Conservation (phyloP, 1,140 invertebrate genomes). For the Condylostylus longicornis region DNA sequence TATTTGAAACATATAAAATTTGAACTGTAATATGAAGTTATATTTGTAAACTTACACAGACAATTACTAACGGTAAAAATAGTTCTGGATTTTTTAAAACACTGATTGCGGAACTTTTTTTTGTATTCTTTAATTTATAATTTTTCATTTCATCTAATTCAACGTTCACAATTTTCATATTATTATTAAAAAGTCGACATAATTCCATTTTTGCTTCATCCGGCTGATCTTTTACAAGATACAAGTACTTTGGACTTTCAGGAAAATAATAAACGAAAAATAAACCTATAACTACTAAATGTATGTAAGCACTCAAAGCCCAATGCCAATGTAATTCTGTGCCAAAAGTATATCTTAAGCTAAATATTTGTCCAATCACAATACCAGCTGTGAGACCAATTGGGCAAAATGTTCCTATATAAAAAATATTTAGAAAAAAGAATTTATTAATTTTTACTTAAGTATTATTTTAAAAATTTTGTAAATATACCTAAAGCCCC, state of each 20-base stretch:
- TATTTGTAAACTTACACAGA: no score
- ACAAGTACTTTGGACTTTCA: constrained; percentile 75
- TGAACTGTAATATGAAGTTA: no score
- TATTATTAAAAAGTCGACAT: constrained; percentile 12
- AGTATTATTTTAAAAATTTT: no score
- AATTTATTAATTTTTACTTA: no score
- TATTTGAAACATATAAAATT: no score
- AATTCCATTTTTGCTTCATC: constrained; percentile 37
- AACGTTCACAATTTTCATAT: constrained; percentile 30
- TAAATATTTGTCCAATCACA: constrained; percentile 53
- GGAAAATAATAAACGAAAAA: constrained; percentile 51
- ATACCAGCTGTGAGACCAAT: constrained; percentile 72
- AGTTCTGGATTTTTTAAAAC: constrained; percentile 37
- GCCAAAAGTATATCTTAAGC: constrained; percentile 32
- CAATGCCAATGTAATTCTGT: constrained; percentile 49
- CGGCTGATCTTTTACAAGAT: constrained; percentile 47
- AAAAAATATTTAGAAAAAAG: no score
- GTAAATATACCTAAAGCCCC: constrained; percentile 69
- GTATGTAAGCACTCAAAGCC: constrained; percentile 47
- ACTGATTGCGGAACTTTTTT: constrained; percentile 40
- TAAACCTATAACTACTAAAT: constrained; percentile 40
- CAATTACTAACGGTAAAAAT: constrained; percentile 51
- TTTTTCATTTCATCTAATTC: constrained; percentile 33
- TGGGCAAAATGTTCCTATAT: no score
- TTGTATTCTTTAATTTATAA: constrained; percentile 23